A percentile compares a stretch with the other conserved stretches of the same genome.
Conservation (phyloP, 1,140 invertebrate genomes). For the Microplitis mediator region DNA sequence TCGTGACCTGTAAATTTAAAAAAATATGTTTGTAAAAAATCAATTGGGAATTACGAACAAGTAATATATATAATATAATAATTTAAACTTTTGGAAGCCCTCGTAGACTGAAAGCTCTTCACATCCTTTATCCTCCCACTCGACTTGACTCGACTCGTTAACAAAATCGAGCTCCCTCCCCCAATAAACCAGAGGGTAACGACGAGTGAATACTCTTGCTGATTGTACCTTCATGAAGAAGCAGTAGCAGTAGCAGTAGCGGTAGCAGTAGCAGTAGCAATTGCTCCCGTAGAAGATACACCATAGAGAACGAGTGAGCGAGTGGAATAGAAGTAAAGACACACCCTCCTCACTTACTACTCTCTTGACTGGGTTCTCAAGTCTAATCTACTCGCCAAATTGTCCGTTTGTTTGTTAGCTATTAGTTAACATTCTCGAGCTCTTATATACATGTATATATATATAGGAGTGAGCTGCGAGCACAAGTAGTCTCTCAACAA, state of each 20-base stretch:
- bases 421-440: conserved; percentile 38
- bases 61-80: too few relatives aligned
- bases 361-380: background rate
- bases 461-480: background rate
- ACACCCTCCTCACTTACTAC: background rate
- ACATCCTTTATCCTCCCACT: background rate
- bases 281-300: too few relatives aligned
- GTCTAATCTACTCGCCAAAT: conserved; percentile 39
- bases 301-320: background rate
- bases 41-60: too few relatives aligned
- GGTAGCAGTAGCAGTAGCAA: background rate
- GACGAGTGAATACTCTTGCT: conserved; percentile 29
- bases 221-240: conserved; percentile 28
- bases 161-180: conserved; percentile 10
- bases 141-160: background rate
- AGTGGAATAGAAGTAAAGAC: too few relatives aligned
- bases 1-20: background rate
- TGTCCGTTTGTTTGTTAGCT: conserved; percentile 41
- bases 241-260: background rate
- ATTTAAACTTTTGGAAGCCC: too few relatives aligned
- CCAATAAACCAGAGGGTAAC: conserved; percentile 40
- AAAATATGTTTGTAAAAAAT: background rate
- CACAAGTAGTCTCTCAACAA: background rate
- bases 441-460: background rate
- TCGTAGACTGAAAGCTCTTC: background rate